A percentile compares a stretch with the other conserved stretches of the same genome.
Evolutionary conservation across 2,888 invertebrate species (phyloP).

Genomic region (Trichopria drosophilae): DNA sequence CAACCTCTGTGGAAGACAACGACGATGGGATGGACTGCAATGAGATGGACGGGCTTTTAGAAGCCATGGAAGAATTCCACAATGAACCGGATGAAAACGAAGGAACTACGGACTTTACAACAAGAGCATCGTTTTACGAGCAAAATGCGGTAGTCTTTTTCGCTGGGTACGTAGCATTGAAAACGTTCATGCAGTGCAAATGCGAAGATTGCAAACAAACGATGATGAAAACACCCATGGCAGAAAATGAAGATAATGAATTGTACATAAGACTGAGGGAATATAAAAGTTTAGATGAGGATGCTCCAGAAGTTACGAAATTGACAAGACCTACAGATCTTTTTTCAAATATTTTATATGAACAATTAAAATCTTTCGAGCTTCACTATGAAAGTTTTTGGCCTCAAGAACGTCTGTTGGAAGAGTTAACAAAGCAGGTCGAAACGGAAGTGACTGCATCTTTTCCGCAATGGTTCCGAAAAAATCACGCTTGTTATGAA

Average conservation of each 20-base stretch:
- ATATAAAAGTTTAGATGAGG: constrained; percentile 2
- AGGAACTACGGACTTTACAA: no score
- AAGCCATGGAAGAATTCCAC: no score
- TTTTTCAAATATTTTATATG: background rate
- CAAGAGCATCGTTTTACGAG: no score
- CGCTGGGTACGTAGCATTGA: background rate
- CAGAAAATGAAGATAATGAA: background rate
- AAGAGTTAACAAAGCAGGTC: background rate
- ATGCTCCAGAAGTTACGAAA: background rate
- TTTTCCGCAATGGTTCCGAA: background rate
- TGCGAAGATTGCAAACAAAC: background rate
- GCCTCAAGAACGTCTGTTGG: background rate
- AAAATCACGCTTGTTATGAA: background rate
- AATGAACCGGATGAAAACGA: no score
- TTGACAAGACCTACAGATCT: constrained; percentile 2
- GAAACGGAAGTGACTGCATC: background rate
- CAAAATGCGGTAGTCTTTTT: no score
- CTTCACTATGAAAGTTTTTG: background rate
- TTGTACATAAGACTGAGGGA: background rate
- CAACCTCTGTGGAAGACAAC: no score
- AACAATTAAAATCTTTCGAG: background rate
- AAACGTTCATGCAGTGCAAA: background rate
- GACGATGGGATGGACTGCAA: no score
- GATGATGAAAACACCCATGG: constrained; percentile 2
- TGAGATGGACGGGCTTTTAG: no score